Conservation (phyloP, 2,113 vertebrate genomes). For the Phrynosoma blainvillii region DNA sequence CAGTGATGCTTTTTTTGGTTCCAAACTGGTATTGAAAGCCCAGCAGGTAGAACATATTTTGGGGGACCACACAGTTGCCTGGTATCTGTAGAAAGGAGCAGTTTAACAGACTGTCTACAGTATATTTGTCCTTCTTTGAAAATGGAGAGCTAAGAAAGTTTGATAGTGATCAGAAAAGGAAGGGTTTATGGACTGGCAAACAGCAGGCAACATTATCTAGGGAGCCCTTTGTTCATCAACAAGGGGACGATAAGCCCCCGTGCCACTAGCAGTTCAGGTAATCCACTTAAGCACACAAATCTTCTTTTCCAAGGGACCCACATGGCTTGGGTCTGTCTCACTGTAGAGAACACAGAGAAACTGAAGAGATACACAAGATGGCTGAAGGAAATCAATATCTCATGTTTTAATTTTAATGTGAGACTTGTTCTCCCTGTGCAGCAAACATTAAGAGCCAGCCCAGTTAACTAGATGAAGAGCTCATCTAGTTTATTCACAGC, state of each 20-base stretch:
- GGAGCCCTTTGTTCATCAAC: not conserved
- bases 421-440: not conserved
- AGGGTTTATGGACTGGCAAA: not conserved
- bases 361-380: not conserved
- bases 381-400: not conserved
- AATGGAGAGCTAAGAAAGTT: not conserved
- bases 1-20: accelerated
- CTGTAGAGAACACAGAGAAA: not conserved
- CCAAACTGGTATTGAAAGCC: not conserved
- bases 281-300: constrained; percentile 13
- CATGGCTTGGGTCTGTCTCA: not conserved
- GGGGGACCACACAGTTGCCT: not conserved
- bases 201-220: not conserved
- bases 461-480: not conserved
- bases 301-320: not conserved
- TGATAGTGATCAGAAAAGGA: not conserved
- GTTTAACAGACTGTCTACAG: not conserved
- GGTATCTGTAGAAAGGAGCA: not conserved
- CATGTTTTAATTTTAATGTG: not conserved
- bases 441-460: not conserved
- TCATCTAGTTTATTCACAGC: too few relatives aligned
- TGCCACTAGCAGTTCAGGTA: not conserved
- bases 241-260: not conserved
- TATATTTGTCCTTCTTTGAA: not conserved
- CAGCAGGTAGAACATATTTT: not conserved